Percentiles rank a stretch among this genome's conserved stretches.
These are phyloP conservation scores for Acropora tenuis DNA, from an alignment of 64 coral and sea anemone species.

Conservation along the genomic window DNA sequence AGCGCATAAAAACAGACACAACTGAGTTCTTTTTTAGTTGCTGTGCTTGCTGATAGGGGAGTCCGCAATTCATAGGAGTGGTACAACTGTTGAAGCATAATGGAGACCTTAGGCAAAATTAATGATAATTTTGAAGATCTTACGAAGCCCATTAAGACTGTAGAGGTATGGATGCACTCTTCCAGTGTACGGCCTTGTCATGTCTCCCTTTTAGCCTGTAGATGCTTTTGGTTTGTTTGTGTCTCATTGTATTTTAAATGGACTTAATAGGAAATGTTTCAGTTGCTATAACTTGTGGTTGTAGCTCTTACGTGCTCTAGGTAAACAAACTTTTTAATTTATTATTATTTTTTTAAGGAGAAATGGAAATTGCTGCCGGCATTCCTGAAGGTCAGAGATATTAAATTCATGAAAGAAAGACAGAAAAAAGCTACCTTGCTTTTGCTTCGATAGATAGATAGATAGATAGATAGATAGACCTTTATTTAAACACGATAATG, in stretches of 20 bases:
- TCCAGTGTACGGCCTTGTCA: no score
- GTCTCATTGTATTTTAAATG: no score
- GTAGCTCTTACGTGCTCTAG: background rate
- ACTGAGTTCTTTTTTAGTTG: background rate
- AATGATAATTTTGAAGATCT: slow-evolving; percentile 55
- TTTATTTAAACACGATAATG: no score
- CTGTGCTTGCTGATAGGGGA: background rate
- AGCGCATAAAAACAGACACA: background rate
- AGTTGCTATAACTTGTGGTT: background rate
- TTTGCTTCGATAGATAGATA: no score
- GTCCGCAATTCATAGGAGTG: background rate
- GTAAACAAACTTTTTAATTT: background rate
- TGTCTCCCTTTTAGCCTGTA: no score
- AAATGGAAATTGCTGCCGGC: slow-evolving; percentile 92
- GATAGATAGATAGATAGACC: no score
- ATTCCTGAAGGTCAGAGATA: slow-evolving; percentile 74
- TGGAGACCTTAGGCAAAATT: slow-evolving; percentile 24
- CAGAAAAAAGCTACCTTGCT: no score
- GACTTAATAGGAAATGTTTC: no score
- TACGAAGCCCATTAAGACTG: slow-evolving; percentile 65
- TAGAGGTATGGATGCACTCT: slow-evolving; percentile 1
- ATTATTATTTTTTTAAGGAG: slow-evolving; percentile 36
- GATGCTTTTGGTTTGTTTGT: no score
- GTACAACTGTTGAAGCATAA: background rate
- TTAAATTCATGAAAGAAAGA: background rate